Evolutionary conservation across 2,888 invertebrate species (phyloP).

Genomic region (Suillia variegata): DNA sequence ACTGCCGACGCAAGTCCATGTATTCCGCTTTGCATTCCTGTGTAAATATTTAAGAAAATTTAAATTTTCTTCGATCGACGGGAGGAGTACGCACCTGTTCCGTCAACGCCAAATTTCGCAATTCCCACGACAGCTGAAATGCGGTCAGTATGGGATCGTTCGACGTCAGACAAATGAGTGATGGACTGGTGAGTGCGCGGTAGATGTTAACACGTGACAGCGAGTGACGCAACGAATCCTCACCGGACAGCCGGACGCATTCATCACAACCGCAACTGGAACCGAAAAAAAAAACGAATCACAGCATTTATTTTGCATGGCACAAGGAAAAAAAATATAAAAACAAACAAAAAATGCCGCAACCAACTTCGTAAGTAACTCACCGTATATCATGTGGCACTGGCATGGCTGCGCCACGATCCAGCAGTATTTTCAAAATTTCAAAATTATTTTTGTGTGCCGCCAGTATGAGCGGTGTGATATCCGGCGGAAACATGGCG

Average conservation of each 20-base stretch:
- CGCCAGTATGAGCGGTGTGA: slow-evolving; percentile 90
- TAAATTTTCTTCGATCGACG: no score
- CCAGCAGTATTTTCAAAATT: slow-evolving; percentile 90
- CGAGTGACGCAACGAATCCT: slow-evolving; percentile 81
- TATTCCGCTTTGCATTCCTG: slow-evolving; percentile 91
- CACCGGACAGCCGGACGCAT: slow-evolving; percentile 76
- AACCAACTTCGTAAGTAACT: no score
- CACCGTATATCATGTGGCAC: slow-evolving; percentile 82
- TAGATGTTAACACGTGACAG: slow-evolving; percentile 91
- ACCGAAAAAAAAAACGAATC: neutral
- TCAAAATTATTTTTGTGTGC: slow-evolving; percentile 96
- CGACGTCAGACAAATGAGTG: slow-evolving; percentile 90
- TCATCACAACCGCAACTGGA: slow-evolving; percentile 84
- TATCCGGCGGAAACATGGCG: slow-evolving; percentile 88
- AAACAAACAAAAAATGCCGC: neutral
- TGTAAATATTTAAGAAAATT: slow-evolving; percentile 16
- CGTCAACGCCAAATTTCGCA: slow-evolving; percentile 84
- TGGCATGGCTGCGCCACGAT: slow-evolving; percentile 89
- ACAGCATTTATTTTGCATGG: no score
- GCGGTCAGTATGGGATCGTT: slow-evolving; percentile 92
- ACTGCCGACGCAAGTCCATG: slow-evolving; percentile 79
- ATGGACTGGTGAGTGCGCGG: slow-evolving; percentile 89
- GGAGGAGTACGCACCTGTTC: slow-evolving; percentile 68
- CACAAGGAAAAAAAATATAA: neutral
- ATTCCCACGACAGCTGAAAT: slow-evolving; percentile 94